Evolutionary conservation across 2,888 invertebrate species (phyloP).

Genomic region (Drosophila prostipennis): DNA sequence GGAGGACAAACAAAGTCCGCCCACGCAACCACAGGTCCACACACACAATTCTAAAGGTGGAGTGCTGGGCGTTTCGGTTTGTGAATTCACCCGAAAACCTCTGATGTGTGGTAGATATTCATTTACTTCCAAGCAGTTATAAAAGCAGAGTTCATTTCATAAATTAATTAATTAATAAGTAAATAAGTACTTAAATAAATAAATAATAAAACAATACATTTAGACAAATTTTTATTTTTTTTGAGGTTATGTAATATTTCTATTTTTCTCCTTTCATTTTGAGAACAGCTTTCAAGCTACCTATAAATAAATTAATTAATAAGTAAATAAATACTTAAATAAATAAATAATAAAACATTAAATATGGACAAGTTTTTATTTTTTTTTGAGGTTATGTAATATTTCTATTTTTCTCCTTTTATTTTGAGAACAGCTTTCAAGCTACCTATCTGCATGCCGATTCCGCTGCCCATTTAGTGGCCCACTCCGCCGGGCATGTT

Average conservation of each 20-base stretch:
- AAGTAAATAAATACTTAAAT: neutral
- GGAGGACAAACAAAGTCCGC: conserved; percentile 33
- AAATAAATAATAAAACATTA: neutral
- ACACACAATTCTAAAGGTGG: conserved; percentile 23
- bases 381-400: no score
- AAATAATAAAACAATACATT: no score
- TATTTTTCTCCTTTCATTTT: neutral
- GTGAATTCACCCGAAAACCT: neutral
- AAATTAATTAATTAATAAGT: no score
- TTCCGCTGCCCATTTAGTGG: conserved; percentile 20
- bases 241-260: neutral
- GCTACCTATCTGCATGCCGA: conserved; percentile 33
- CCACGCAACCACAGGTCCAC: conserved; percentile 20
- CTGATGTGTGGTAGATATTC: neutral
- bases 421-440: conserved; percentile 8
- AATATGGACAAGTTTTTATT: no score
- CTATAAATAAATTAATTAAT: no score
- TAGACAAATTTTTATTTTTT: no score
- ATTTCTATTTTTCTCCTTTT: neutral
- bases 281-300: conserved; percentile 6
- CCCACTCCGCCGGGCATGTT: conserved; percentile 15
- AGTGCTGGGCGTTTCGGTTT: conserved; percentile 27
- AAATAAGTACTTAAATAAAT: no score
- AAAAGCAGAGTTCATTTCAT: no score
- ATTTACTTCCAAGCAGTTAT: no score